Evolutionary conservation across 2,888 invertebrate species (phyloP), one percentile per base, ranked within the genome.

Genomic region (Acrobasis repandana): DNA sequence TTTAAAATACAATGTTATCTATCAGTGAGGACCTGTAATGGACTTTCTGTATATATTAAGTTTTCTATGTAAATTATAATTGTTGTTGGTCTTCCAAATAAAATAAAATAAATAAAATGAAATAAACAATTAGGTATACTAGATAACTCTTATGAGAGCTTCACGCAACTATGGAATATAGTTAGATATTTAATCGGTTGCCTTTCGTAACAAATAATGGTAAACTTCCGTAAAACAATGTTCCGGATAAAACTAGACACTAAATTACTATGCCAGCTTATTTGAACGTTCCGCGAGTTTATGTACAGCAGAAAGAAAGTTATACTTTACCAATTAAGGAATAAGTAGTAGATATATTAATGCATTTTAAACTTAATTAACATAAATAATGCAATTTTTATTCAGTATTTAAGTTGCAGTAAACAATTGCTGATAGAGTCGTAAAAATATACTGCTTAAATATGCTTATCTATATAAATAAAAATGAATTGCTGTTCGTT

Each of bases 181-280:
- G 10, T 43, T 2, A 9, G n/a, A 28, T 14, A 43, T 43, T n/a
- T 43, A 43, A 43, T 43, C 43, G n/a, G n/a, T n/a, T 43, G n/a
- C 14, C 11, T 9, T 43, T 43, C 43, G 43, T 14, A 43, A 43
- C 43, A 43, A 43, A 43, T 43, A 43, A 43, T 43, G 43, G 1
- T 43, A 43, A 43, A 43, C 43, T 43, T 43, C 43, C 43, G n/a
- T 43, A 43, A 43, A 43, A 43, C n/a, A 43, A 43, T 43, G 43
- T 43, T 43, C 43, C 43, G 43, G 43, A 43, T 43, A 43, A 43
- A 43, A 43, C 43, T n/a, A 43, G 43, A 43, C n/a, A 43, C 43
- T n/a, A 43, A 43, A 43, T 43, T 43, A n/a, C 43, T 14, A 5
- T 43, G 14, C n/a, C 6, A 43, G 43, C 43, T 43, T 43, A 38